Base-by-base conservation (phyloP, 2,113 vertebrate genomes). In the Osmerus eperlanus region DNA sequence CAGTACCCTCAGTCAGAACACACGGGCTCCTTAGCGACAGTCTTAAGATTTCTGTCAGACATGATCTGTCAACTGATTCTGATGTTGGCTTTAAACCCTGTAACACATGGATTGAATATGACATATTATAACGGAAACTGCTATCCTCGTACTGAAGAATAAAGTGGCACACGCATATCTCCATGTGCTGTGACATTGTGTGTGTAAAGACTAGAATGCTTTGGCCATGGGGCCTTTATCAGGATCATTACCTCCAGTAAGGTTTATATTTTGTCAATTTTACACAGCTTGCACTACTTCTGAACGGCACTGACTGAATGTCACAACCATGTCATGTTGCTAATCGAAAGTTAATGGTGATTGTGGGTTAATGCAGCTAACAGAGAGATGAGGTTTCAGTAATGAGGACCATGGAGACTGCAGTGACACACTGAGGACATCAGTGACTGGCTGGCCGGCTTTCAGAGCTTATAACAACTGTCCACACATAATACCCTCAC, bases 271-370 rank as follows among this genome's bases (percentile, higher is more conserved):
- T 47, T 9, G 5, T 12, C 7, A 8, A 47, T 11, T 47, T 47
- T 2, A 47, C 41, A 9, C 41, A 9, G 41, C 8, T 47, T 12
- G 41, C 41, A 5, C 41, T 11, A 47, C 9, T 47, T 47, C 41
- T 11, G 41, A 9, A 47, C 41, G 9, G 5, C 41, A 47, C 41
- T 12, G 41, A 11, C 41, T 47, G 41, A 67, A 81, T 73, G 72
- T 78, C 56, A n/a, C 16, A 59, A 63, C 65, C 67, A 2, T 61
- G 70, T 67, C 58, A 3, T 25, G 6, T 65, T 72, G 47, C 54
- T 78, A 60, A 71, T 76, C 36, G 36, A 63, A 83, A 62, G 81
- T 85, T 77, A 66, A 81, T 78, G 79, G 87, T 84, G 83, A 87
- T 78, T 21, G 76, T 72, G 41, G 63, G 60, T 77, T 60, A 70